Evolutionary conservation across 2,113 vertebrate species (phyloP), one percentile per base, ranked within the genome.

Genomic region (Corythaeola cristata): DNA sequence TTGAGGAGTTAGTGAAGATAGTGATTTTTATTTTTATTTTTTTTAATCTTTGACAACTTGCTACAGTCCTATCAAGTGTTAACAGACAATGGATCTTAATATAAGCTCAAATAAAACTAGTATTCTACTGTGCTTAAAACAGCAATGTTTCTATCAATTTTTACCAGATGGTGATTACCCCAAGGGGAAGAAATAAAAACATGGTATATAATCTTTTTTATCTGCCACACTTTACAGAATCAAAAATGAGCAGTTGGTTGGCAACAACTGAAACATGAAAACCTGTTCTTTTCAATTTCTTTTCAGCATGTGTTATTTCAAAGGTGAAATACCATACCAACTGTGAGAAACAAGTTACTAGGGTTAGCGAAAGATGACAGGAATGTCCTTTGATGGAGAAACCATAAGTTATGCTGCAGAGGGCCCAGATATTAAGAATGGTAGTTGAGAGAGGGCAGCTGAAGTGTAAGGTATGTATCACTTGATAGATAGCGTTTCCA

Each of bases 201-300:
- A 12, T 15, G 11, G 4, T 41, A 50, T 76, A 72, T 64, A 69
- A 76, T 49, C 22, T 94, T 82, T 60, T 73, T 79, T 71, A 78
- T 60, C 60, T 94, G 33, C n/a, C 27, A 39, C 18, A 71, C 32
- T 81, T 30, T 23, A 41, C 33, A 77, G 53, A 89, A 89, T 89
- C 11, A 92, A 80, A 97, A 95, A 83, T 53, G n/a, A 89, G 52
- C 55, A 87, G 69, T 87, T 93, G 23, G 47, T 72, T 92, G 52
- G 76, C 91, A 93, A 63, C 35, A 93, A 37, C 69, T 93, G 76
- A 89, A 90, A 62, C 9, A 80, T 2, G 3, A 77, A 95, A 91
- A 27, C 18, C 35, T 85, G 56, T 53, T 89, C 8, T 83, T 93
- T 94, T 80, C 18, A 63, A 13, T 92, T 83, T n/a, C 47, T 80